These are phyloP conservation scores for Rhombomys opimus DNA, from an alignment of 2,113 vertebrate genomes.

Conservation along the genomic window DNA sequence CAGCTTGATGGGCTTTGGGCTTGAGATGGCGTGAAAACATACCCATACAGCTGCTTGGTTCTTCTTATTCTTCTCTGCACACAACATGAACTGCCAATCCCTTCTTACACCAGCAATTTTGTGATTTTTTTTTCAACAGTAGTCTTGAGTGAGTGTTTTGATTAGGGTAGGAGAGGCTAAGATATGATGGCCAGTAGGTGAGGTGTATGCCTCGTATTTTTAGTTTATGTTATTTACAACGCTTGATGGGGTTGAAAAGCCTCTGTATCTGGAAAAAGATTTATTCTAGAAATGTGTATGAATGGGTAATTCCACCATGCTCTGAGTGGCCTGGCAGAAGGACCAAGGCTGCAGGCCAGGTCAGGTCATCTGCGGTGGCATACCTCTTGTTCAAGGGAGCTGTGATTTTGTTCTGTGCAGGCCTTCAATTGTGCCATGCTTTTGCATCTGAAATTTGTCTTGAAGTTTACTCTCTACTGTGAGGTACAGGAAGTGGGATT, in stretches of 20 bases:
- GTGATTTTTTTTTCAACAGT: too few relatives aligned
- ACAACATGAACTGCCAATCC: too few relatives aligned
- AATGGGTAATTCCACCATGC: rapidly evolving
- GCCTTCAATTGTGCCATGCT: background rate
- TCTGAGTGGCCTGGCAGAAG: background rate
- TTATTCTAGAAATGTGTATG: background rate
- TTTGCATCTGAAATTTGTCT: background rate
- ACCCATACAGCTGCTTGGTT: background rate
- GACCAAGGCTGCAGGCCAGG: rapidly evolving
- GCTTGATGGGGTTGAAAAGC: background rate
- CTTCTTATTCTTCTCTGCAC: background rate
- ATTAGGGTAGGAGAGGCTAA: background rate
- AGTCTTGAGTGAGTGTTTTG: background rate
- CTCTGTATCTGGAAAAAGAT: background rate
- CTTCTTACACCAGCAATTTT: too few relatives aligned
- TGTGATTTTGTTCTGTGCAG: background rate
- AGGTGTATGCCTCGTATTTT: too few relatives aligned
- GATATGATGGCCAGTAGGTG: background rate
- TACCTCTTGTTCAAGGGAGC: too few relatives aligned
- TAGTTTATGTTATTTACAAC: background rate
- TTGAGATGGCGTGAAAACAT: background rate
- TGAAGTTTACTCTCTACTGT: too few relatives aligned
- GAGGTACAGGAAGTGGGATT: background rate
- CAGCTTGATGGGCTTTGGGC: background rate
- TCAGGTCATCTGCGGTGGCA: rapidly evolving